phyloP scores from a whole-genome alignment of 2,113 vertebrate species.

The Pteruthius melanotis region DNA sequence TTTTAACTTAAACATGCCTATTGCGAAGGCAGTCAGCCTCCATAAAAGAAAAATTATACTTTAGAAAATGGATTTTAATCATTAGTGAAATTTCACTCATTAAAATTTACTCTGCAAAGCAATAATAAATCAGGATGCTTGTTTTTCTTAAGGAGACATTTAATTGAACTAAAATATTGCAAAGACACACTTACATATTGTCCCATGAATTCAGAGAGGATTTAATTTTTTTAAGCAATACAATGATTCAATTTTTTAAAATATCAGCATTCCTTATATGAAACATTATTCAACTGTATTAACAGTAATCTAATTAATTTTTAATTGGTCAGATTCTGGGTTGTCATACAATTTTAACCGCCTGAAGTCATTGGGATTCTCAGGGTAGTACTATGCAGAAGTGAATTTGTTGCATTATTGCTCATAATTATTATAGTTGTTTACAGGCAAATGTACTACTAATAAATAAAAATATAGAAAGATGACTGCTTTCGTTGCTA shows the following conservation, averaged over 20 bases:
- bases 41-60: neutral
- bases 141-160: slow-evolving; percentile 15
- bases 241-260: neutral
- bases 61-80: neutral
- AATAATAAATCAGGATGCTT: neutral
- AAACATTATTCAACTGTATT: neutral
- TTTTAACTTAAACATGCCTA: neutral
- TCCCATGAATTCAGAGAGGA: neutral
- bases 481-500: neutral
- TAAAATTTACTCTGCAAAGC: neutral
- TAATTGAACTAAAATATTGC: slow-evolving; percentile 12
- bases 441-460: neutral
- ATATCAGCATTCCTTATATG: neutral
- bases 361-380: neutral
- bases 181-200: neutral
- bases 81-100: slow-evolving; percentile 11
- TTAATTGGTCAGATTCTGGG: neutral
- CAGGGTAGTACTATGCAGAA: neutral
- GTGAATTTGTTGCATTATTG: neutral
- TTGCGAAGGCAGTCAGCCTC: neutral
- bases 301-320: neutral
- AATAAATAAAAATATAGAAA: neutral
- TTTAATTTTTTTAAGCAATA: neutral
- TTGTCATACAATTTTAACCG: neutral
- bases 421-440: neutral